A percentile compares a stretch with the other conserved stretches of the same genome.
Evolutionary conservation across 2,113 vertebrate genomes (phyloP).

Genomic region (Plecotus auritus): DNA sequence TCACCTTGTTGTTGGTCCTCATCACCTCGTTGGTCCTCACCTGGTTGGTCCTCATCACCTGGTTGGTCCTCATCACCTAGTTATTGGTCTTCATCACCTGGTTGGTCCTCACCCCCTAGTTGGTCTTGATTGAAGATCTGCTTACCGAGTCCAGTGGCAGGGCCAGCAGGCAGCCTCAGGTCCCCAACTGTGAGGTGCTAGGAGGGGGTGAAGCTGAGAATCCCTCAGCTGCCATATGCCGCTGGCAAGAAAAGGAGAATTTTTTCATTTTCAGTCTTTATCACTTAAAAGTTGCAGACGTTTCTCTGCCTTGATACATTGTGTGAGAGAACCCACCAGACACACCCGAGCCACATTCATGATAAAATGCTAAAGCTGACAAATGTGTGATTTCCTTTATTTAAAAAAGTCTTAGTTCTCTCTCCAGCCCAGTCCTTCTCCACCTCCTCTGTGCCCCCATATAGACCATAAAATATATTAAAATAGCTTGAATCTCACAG

Average conservation of each 20-base stretch:
- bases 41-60: too few species aligned
- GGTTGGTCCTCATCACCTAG: too few species aligned
- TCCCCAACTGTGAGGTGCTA: background rate
- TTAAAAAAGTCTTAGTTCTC: background rate
- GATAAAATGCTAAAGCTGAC: background rate
- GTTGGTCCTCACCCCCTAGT: background rate
- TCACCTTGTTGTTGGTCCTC: too few species aligned
- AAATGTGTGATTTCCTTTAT: background rate
- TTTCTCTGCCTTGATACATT: background rate
- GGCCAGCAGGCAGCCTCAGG: background rate
- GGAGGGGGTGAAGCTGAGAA: background rate
- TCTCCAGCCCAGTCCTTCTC: background rate
- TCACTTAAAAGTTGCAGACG: background rate
- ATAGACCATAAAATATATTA: background rate
- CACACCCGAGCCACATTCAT: background rate
- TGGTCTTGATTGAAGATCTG: background rate
- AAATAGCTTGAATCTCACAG: background rate
- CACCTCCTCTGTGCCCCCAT: background rate
- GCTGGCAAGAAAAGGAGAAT: background rate
- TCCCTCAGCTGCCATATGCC: background rate
- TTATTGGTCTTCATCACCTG: rapidly evolving
- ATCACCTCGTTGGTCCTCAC: too few species aligned
- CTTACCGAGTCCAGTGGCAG: background rate
- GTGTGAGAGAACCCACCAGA: background rate
- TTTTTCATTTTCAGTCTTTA: background rate